A percentile compares a stretch with the other conserved stretches of the same genome.
Evolutionary conservation across 2,113 vertebrate species (phyloP).

Genomic region (Egretta garzetta): DNA sequence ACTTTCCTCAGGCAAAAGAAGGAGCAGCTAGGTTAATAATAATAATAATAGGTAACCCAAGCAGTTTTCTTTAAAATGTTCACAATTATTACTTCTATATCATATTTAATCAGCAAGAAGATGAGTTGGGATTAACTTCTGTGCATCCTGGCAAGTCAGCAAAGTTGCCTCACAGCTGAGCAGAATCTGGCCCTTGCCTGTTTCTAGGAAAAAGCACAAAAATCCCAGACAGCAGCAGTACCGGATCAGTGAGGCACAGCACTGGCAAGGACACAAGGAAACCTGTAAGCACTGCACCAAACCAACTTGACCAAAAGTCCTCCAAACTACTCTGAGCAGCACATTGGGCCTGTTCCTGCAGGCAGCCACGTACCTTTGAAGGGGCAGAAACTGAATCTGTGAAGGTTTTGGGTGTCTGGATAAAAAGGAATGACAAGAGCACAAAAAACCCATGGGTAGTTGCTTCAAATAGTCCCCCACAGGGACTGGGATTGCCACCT

Average conservation of each 20-base stretch:
- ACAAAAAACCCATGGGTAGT: background rate
- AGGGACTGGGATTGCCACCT: background rate
- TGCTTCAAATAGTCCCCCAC: background rate
- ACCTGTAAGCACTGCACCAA: background rate
- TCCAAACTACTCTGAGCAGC: background rate
- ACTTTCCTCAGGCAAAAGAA: background rate
- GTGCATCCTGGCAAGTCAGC: background rate
- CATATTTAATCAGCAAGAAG: background rate
- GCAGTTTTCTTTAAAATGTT: background rate
- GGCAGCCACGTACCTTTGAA: background rate
- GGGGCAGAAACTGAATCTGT: background rate
- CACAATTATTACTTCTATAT: background rate
- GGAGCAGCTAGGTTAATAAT: background rate
- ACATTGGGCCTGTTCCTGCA: background rate
- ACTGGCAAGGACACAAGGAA: background rate
- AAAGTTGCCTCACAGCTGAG: background rate
- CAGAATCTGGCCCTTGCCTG: background rate
- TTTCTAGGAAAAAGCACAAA: background rate
- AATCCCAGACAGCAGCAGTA: background rate
- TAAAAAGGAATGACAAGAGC: background rate
- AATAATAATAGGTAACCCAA: background rate
- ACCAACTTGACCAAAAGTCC: background rate
- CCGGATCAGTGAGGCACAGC: background rate
- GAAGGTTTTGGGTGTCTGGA: background rate
- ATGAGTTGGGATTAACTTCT: background rate